phyloP scores from a whole-genome alignment of 1,140 invertebrate genomes.

The Catajapyx aquilonaris region DNA sequence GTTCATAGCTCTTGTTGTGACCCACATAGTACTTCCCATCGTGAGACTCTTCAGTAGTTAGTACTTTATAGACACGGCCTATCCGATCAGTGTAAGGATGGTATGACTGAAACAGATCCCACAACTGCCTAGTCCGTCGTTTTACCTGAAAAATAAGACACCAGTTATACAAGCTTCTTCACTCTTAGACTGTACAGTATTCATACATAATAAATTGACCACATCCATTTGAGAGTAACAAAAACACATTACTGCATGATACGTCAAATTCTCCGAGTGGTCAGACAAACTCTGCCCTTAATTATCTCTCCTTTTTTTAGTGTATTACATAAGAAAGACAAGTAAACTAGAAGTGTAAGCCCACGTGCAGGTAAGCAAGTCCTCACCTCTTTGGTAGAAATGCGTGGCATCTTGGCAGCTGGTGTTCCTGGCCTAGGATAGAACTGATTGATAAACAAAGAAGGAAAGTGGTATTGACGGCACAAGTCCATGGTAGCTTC shows the following conservation, averaged over 20 bases:
- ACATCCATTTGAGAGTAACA: no score
- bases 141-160: conserved; percentile 46
- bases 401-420: conserved; percentile 65
- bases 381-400: conserved; percentile 51
- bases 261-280: background rate
- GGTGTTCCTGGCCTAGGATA: conserved; percentile 89
- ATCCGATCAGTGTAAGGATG: conserved; percentile 57
- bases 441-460: conserved; percentile 95
- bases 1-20: conserved; percentile 93
- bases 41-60: conserved; percentile 84
- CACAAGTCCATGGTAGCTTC: conserved; percentile 70
- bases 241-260: no score
- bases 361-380: background rate
- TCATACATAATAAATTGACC: no score
- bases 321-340: no score
- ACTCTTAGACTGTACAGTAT: no score
- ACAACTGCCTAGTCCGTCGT: conserved; percentile 64
- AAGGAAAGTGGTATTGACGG: conserved; percentile 72
- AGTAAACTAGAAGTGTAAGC: conserved; percentile 2
- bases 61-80: conserved; percentile 51
- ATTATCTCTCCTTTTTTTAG: no score
- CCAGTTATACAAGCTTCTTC: no score
- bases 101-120: conserved; percentile 82
- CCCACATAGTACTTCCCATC: conserved; percentile 79
- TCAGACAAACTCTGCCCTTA: background rate